Base-by-base conservation (phyloP, 2,113 vertebrate genomes). In the Mastomys natalensis region DNA sequence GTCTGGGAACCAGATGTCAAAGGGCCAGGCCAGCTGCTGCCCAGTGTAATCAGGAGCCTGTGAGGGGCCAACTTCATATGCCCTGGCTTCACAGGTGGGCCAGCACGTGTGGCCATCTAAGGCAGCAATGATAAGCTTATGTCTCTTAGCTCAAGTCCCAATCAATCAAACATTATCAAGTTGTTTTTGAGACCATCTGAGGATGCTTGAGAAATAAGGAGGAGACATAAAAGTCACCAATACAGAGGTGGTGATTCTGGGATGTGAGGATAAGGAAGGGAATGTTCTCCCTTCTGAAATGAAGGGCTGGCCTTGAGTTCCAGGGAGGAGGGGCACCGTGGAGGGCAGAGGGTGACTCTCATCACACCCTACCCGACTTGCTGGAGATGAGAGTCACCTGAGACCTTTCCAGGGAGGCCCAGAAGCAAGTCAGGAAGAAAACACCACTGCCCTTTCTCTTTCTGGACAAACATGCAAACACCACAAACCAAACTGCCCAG, bases 391-490 rank as follows among this genome's bases (percentile, higher is more conserved):
- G 29, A 12, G 51, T 58, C 21, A 53, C 31, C 0, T 37, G 45
- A 43, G 45, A 31, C 77, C 70, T 73, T 66, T 53, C 26, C 84
- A 90, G 55, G 84, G 77, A 87, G 66, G 45, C 64, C 55, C 6
- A 3, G 53, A 78, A 62, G 53, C 0, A 1, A 43, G 29, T 68
- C 74, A 86, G 94, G 96, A 98, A 89, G 85, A 93, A 85, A 88
- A 13, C 22, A 19, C 84, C 58, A 45, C 95, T 97, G 95, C 94
- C 91, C 95, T 88, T 97, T 94, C 94, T 97, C 17, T 0, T 58
- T 62, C 78, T 15, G 6, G 68, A 98, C 89, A 94, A 97, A 95
- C 98, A 99, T 98, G 98, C 98, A 98, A 82, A 97, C 97, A 90
- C 90, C 13, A 5, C 88, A 93, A 73, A 92, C 72, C 86, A 82